phyloP scores from a whole-genome alignment of 2,113 vertebrate genomes.

The Recurvirostra avosetta region DNA sequence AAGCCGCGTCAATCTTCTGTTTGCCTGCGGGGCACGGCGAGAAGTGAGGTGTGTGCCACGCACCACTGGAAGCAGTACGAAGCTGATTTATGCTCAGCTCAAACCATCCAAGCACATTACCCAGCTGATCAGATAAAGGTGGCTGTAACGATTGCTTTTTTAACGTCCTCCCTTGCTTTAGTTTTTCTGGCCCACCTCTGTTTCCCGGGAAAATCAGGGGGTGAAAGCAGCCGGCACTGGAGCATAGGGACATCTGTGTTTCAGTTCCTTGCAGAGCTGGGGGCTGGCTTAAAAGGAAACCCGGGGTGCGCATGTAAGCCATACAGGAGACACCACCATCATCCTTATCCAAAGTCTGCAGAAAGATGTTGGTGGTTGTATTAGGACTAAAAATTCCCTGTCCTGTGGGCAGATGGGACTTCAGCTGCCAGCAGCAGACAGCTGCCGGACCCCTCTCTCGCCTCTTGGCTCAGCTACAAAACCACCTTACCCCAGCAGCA shows the following conservation, averaged over 20 bases:
- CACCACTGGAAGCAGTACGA: background rate
- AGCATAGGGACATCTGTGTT: background rate
- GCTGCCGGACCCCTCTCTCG: background rate
- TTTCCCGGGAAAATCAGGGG: background rate
- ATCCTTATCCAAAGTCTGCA: background rate
- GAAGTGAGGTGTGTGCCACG: background rate
- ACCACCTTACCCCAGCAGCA: background rate
- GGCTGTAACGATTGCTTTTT: background rate
- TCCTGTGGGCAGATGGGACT: background rate
- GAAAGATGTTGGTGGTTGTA: rapidly evolving
- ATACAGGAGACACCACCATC: background rate
- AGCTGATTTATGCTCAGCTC: background rate
- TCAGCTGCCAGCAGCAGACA: background rate
- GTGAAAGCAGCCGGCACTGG: background rate
- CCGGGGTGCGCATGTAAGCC: rapidly evolving
- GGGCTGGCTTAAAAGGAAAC: background rate
- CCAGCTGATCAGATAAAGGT: background rate
- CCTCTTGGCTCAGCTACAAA: background rate
- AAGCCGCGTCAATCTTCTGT: background rate
- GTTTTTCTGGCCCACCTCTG: background rate
- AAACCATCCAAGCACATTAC: background rate
- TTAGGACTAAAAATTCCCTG: background rate
- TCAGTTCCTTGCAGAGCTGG: background rate
- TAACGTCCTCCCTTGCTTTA: background rate
- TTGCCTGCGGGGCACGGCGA: background rate